Conservation (phyloP, 2,797 vertebrate genomes). For the Eurystomus glaucurus region DNA sequence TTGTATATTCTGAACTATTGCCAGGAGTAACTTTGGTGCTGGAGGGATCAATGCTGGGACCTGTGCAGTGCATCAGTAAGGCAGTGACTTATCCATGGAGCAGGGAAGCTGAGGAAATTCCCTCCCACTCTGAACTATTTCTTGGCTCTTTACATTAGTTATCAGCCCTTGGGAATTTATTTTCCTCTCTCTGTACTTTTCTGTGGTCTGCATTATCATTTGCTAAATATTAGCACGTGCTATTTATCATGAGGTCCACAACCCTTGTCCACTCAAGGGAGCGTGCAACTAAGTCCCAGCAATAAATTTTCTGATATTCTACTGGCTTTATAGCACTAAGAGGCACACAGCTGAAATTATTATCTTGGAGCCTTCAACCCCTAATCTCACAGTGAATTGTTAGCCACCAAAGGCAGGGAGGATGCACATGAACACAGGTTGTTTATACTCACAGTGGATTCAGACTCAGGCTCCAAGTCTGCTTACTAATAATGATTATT, state of each 20-base stretch:
- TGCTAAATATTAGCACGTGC: constrained; percentile 47
- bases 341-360: constrained; percentile 32
- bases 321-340: background rate
- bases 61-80: background rate
- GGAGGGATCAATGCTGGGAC: background rate
- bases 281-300: constrained; percentile 6
- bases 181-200: background rate
- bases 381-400: constrained; percentile 2
- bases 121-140: background rate
- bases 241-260: constrained; percentile 60
- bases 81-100: background rate
- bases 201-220: constrained; percentile 59
- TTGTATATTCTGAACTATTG: constrained; percentile 25
- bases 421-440: background rate
- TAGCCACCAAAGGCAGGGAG: constrained; percentile 20
- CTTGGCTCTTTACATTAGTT: constrained; percentile 47
- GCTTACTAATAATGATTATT: constrained; percentile 21
- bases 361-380: constrained; percentile 12
- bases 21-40: constrained; percentile 52
- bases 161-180: constrained; percentile 45
- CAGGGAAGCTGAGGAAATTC: constrained; percentile 26
- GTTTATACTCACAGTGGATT: background rate
- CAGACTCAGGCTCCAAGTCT: background rate
- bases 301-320: constrained; percentile 55
- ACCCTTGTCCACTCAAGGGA: constrained; percentile 27